Evolutionary conservation across 2,113 vertebrate genomes (phyloP).

Genomic region (Zootoca vivipara): DNA sequence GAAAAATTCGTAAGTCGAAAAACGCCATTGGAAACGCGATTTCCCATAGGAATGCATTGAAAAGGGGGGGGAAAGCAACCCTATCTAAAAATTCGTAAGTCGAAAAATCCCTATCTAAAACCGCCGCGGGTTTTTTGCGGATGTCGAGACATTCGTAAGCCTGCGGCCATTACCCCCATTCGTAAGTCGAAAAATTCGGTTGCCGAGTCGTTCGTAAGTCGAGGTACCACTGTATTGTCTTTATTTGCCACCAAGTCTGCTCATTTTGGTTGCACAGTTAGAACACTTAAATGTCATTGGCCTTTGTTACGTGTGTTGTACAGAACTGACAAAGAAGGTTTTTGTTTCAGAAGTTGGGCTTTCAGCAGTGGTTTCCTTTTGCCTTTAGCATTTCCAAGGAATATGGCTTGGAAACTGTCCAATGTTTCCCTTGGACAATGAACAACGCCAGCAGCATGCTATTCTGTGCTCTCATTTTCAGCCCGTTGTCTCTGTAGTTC

Average conservation of each 20-base stretch:
- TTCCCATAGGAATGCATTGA: no score
- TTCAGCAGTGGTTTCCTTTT: neutral
- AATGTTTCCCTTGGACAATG: constrained; percentile 54
- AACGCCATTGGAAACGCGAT: no score
- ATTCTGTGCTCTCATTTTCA: constrained; percentile 30
- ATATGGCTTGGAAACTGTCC: constrained; percentile 12
- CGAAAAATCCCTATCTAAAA: no score
- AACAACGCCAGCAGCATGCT: constrained; percentile 16
- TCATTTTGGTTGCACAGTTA: constrained; percentile 22
- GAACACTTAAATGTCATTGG: neutral
- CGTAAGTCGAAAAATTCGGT: no score
- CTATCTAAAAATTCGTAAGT: no score
- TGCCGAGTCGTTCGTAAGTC: no score
- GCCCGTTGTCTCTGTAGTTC: constrained; percentile 31
- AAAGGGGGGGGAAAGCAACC: no score
- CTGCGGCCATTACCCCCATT: no score
- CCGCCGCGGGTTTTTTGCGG: no score
- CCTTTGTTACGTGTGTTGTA: neutral
- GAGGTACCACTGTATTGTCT: no score
- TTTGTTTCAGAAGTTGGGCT: constrained; percentile 27
- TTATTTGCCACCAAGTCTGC: neutral
- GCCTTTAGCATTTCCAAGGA: constrained; percentile 7
- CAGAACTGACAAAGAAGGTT: constrained; percentile 21
- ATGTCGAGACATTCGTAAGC: no score
- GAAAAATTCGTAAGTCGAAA: no score